A percentile compares a stretch with the other conserved stretches of the same genome.
These are phyloP conservation scores for Chamaetylas fuelleborni DNA, from an alignment of 2,113 vertebrate genomes.

Conservation along the genomic window DNA sequence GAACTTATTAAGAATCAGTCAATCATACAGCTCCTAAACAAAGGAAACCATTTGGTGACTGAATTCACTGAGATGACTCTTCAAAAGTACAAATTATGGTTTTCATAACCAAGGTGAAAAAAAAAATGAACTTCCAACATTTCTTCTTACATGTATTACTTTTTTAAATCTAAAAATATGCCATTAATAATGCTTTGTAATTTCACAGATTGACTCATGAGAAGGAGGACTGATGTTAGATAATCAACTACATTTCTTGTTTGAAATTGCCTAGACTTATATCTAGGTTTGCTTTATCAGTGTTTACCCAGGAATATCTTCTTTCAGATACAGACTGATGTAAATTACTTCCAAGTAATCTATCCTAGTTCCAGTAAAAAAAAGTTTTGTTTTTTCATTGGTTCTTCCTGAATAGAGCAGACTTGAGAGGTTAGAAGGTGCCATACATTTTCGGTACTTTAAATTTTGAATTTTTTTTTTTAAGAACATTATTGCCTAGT, in stretches of 20 bases:
- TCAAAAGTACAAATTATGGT: background rate
- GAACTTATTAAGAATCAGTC: slow-evolving; percentile 46
- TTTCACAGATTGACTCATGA: background rate
- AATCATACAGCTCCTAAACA: slow-evolving; percentile 17
- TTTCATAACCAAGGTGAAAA: background rate
- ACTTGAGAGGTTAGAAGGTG: background rate
- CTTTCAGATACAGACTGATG: background rate
- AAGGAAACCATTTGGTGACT: background rate
- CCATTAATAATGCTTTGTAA: background rate
- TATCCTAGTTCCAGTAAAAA: background rate
- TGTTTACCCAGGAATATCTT: background rate
- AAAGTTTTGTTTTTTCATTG: background rate
- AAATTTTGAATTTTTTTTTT: background rate
- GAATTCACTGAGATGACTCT: background rate
- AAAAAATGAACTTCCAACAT: background rate
- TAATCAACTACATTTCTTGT: background rate
- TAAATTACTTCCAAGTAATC: background rate
- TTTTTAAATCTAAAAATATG: background rate
- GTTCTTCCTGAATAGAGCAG: background rate
- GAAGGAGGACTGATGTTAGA: background rate
- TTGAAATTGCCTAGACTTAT: background rate
- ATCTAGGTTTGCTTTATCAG: background rate
- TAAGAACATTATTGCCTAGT: background rate
- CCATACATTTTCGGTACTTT: background rate
- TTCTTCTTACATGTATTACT: background rate